These are phyloP conservation scores for Drosophila lacertosa DNA, from an alignment of 1,140 invertebrate species.

Conservation along the genomic window DNA sequence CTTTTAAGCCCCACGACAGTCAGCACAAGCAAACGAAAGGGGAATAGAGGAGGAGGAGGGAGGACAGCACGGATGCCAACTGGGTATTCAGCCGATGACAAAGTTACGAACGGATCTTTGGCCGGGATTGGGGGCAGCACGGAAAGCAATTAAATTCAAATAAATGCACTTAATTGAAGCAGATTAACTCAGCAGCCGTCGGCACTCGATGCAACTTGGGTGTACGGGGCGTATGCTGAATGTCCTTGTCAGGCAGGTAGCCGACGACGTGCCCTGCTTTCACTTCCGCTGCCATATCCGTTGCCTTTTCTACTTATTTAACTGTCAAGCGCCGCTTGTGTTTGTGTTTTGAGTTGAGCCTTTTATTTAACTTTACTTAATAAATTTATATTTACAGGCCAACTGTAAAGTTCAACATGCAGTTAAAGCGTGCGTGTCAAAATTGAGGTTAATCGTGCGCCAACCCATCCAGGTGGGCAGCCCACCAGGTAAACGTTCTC, in stretches of 20 bases:
- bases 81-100: conserved; percentile 2
- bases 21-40: too few relatives aligned
- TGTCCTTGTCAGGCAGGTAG: conserved; percentile 55
- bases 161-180: conserved; percentile 78
- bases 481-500: background rate
- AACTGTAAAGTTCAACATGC: background rate
- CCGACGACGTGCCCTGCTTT: conserved; percentile 66
- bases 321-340: conserved; percentile 35
- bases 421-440: conserved; percentile 45
- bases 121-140: conserved; percentile 27
- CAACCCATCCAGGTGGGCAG: too few relatives aligned
- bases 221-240: conserved; percentile 34
- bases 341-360: conserved; percentile 21
- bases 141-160: conserved; percentile 81
- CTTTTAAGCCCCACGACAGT: too few relatives aligned
- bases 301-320: conserved; percentile 22
- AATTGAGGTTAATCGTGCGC: conserved; percentile 36
- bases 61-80: too few relatives aligned
- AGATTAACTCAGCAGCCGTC: conserved; percentile 69
- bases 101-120: conserved; percentile 21
- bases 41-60: too few relatives aligned
- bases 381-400: conserved; percentile 48
- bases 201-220: conserved; percentile 28
- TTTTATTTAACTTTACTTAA: conserved; percentile 50
- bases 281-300: conserved; percentile 68